Evolutionary conservation across 2,113 vertebrate genomes (phyloP), one percentile per base, ranked within the genome.

Genomic region (Dascyllus trimaculatus): DNA sequence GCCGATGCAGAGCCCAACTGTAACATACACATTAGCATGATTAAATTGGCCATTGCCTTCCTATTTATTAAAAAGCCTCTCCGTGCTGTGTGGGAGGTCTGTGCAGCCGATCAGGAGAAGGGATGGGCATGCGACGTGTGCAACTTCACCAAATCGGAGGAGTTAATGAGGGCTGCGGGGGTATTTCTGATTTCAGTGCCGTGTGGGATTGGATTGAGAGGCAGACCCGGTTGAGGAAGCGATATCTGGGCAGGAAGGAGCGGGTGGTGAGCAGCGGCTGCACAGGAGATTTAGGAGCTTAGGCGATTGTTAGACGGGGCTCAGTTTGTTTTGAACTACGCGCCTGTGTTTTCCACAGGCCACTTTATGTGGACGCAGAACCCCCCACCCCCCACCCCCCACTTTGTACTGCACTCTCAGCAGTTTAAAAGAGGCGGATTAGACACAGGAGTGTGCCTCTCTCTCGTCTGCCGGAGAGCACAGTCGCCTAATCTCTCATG

Each of bases 391-490:
- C 8, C 32, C 32, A 1, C 8, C 6, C 72, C 69, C 80, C 62
- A 84, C 78, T 81, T 78, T 89, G 85, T 75, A 32, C 81, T 85
- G 89, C 89, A 77, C 75, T 74, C 89, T 92, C 89, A 87, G 90
- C 83, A 85, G 63, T 89, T 90, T 90, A 75, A 91, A 85, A 64
- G 84, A 77, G 86, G 57, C 73, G 90, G 92, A 91, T 93, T 91
- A 92, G 88, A 86, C 63, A 65, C 81, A 82, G 77, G 80, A 88
- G 81, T 80, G 80, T 77, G 77, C 74, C 80, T 77, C 77, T 62
- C 87, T 73, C 75, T 57, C 64, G 5, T 84, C 87, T 82, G 78
- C 71, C 5, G 67, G 65, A 74, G 75, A 89, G 86, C 82, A 90
- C 60, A 77, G 67, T 51, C 60, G 51, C 54, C 82, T 93, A 88